Evolutionary conservation across 2,797 vertebrate species (phyloP).

Genomic region (Sebastes melanostomus): DNA sequence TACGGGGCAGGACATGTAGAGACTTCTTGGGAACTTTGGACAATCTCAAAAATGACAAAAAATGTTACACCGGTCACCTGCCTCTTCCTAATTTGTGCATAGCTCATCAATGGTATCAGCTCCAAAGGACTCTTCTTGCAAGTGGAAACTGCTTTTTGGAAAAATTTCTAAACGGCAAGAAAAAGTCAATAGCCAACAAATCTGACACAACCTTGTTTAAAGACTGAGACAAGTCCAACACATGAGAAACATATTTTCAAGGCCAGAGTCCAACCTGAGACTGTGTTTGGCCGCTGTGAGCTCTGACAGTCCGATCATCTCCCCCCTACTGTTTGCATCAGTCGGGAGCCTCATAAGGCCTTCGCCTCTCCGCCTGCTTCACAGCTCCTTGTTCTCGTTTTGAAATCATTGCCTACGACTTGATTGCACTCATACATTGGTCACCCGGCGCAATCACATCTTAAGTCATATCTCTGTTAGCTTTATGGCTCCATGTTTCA

Average conservation of each 20-base stretch:
- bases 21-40: not conserved
- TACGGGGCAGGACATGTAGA: not conserved
- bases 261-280: not conserved
- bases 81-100: not conserved
- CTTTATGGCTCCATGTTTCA: conserved; percentile 74
- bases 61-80: not conserved
- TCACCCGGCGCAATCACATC: conserved; percentile 69
- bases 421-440: conserved; percentile 71
- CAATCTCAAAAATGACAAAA: not conserved
- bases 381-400: conserved; percentile 53
- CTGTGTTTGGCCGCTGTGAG: not conserved
- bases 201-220: not conserved
- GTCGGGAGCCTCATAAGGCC: conserved; percentile 9
- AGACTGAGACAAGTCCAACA: not conserved
- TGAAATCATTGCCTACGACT: conserved; percentile 65
- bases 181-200: not conserved
- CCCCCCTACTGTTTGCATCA: not conserved
- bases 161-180: not conserved
- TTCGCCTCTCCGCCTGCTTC: conserved; percentile 20
- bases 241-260: not conserved
- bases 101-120: not conserved
- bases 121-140: not conserved
- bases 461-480: conserved; percentile 67
- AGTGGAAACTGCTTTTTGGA: not conserved
- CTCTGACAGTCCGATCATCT: not conserved